Base-by-base conservation (phyloP, 2,797 vertebrate genomes). In the Decapterus maruadsi region DNA sequence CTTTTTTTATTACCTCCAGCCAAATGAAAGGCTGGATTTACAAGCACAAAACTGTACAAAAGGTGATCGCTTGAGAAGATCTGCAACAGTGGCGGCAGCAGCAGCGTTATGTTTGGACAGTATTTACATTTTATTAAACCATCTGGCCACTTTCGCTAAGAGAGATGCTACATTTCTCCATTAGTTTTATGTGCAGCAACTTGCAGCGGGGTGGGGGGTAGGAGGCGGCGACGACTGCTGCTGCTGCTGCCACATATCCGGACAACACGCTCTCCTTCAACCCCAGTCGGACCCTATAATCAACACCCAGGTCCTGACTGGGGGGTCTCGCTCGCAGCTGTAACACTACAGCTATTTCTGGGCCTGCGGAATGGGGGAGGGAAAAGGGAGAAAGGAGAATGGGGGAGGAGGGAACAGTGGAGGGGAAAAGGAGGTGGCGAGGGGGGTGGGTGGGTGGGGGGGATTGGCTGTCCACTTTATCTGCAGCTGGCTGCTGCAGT, bases 401-500 rank as follows among this genome's bases (percentile, higher is more conserved):
- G 36, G 68, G 67, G 81, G 55, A 29, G 45, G 71, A 11, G 60
- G 50, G 64, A 60, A 26, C n/a, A 16, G 81, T 4, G 42, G 14
- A 40, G 8, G 34, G 34, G 34, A 36, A 36, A 8, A 8, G 6
- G 40, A 57, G 43, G 3, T 56, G 61, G 60, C n/a, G n/a, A n/a
- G n/a, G n/a, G n/a, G n/a, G n/a, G n/a, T n/a, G n/a, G n/a, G n/a
- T n/a, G 60, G 43, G 3, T 56, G 61, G 60, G 42, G 72, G 65
- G 65, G 58, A 83, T 71, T 13, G 71, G 73, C 83, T 74, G 82
- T 85, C 90, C 86, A 72, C 83, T 91, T 89, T 81, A 90, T 86
- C 79, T 92, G 93, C 92, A 94, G 91, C 91, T 92, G 92, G 91
- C 83, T 78, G 83, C 88, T 83, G 88, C 79, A 89, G 91, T 92